These are phyloP conservation scores for Plusia festucae DNA, from an alignment of 2,888 invertebrate genomes.

Conservation along the genomic window DNA sequence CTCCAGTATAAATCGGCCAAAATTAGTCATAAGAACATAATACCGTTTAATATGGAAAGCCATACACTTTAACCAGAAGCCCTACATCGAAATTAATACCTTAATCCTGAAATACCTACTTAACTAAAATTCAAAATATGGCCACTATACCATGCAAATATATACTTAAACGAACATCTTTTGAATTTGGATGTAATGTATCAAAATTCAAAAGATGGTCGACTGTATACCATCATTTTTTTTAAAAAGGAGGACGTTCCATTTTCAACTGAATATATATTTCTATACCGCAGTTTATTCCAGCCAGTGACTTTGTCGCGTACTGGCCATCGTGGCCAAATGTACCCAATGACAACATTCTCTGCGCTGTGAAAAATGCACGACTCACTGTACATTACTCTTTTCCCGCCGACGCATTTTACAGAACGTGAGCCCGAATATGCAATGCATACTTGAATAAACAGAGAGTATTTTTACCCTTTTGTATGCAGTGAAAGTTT, in stretches of 20 bases:
- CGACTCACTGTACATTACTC: constrained; percentile 66
- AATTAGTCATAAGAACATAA: neutral
- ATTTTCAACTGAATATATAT: neutral
- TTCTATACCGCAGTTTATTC: constrained; percentile 50
- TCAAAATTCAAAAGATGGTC: no score
- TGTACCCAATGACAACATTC: constrained; percentile 60
- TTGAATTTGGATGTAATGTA: constrained; percentile 25
- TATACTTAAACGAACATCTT: constrained; percentile 12
- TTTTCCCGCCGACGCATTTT: constrained; percentile 62
- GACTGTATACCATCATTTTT: no score
- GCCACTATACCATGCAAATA: constrained; percentile 11
- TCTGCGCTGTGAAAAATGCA: constrained; percentile 69
- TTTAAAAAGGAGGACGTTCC: no score
- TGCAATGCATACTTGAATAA: constrained; percentile 59
- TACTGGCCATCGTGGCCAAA: constrained; percentile 55
- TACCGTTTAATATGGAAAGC: neutral
- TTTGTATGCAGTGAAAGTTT: constrained; percentile 54
- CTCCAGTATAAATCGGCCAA: neutral
- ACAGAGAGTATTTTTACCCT: constrained; percentile 36
- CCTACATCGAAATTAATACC: neutral
- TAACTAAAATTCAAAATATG: neutral
- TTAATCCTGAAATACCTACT: neutral
- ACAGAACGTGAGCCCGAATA: constrained; percentile 60
- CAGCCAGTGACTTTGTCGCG: constrained; percentile 62
- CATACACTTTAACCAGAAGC: neutral